Conservation (phyloP, 2,113 vertebrate genomes). For the Apus apus region DNA sequence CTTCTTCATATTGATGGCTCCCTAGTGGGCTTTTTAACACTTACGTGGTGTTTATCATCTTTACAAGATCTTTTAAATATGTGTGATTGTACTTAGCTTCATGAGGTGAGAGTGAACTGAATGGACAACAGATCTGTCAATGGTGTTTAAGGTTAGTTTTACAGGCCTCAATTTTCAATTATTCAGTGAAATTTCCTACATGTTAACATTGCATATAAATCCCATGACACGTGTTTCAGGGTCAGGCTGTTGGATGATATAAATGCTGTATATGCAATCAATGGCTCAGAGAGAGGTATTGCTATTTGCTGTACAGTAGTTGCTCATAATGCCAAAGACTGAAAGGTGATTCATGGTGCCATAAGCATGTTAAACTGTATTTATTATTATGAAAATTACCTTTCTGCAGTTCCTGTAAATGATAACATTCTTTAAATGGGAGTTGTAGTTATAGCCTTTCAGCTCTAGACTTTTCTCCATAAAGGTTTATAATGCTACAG, state of each 20-base stretch:
- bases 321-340: neutral
- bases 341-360: conserved; percentile 1
- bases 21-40: conserved; percentile 50
- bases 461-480: neutral
- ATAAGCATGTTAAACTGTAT: conserved; percentile 3
- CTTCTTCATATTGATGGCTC: conserved; percentile 57
- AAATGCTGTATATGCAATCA: conserved; percentile 12
- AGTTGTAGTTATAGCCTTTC: neutral
- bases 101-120: conserved; percentile 43
- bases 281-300: neutral
- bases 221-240: neutral
- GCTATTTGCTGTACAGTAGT: neutral
- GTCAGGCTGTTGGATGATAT: conserved; percentile 34
- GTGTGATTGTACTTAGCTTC: conserved; percentile 38
- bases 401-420: neutral
- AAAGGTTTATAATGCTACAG: neutral
- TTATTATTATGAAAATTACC: neutral
- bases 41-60: conserved; percentile 56
- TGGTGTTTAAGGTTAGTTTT: conserved; percentile 48
- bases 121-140: conserved; percentile 35
- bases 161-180: conserved; percentile 39
- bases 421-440: neutral
- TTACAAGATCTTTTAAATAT: conserved; percentile 52
- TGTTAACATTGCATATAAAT: conserved; percentile 44
- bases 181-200: conserved; percentile 7